Conservation (phyloP, 2,888 invertebrate species). For the Thera obeliscata region DNA sequence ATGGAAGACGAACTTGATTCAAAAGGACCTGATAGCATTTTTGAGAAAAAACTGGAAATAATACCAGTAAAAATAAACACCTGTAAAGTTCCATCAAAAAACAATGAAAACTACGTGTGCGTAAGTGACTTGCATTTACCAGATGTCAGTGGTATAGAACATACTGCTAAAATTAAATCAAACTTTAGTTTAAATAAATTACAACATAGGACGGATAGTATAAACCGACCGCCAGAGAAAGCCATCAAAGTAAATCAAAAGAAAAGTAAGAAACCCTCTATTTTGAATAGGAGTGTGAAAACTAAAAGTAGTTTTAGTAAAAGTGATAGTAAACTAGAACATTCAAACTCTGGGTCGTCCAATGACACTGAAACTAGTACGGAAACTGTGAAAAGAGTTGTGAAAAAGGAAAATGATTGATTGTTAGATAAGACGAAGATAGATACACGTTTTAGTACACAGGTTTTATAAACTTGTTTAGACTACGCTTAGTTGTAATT, state of each 20-base stretch:
- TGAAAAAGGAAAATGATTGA: constrained; percentile 42
- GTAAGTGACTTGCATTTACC: constrained; percentile 72
- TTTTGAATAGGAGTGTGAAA: constrained; percentile 63
- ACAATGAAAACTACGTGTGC: constrained; percentile 71
- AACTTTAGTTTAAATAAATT: constrained; percentile 75
- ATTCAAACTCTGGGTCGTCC: constrained; percentile 85
- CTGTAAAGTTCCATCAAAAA: constrained; percentile 56
- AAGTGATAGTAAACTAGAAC: constrained; percentile 67
- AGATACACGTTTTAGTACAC: no score
- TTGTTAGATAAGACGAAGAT: no score
- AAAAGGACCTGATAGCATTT: constrained; percentile 73
- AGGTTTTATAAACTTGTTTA: neutral
- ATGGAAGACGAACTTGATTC: constrained; percentile 69
- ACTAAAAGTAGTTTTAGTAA: constrained; percentile 57
- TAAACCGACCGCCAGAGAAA: constrained; percentile 73
- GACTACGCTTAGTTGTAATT: neutral
- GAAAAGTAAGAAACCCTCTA: constrained; percentile 61
- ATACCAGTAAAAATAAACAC: constrained; percentile 74
- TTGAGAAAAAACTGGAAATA: constrained; percentile 75
- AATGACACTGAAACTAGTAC: constrained; percentile 82
- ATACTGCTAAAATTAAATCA: constrained; percentile 76
- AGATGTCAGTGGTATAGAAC: constrained; percentile 63
- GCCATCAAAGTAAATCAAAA: constrained; percentile 72
- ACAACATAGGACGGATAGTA: constrained; percentile 74
- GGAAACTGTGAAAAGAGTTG: constrained; percentile 73